Conservation (phyloP, 2,113 vertebrate genomes). For the Calyptomena viridis region DNA sequence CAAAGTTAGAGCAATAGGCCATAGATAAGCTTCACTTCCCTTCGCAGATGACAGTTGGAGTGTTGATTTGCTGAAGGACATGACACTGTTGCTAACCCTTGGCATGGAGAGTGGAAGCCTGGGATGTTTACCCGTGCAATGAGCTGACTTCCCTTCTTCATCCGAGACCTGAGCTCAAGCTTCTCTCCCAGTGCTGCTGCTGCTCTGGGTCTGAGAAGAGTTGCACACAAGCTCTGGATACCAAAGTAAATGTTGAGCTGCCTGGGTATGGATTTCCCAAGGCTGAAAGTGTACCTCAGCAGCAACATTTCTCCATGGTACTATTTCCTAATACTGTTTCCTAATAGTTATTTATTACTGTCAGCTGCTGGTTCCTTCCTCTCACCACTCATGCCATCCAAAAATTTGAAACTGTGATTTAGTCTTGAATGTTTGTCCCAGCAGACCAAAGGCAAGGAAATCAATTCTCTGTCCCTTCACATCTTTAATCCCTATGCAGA, state of each 20-base stretch:
- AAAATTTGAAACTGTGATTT: background rate
- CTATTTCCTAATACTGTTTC: conserved; percentile 41
- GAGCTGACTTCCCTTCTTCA: background rate
- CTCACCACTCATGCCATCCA: background rate
- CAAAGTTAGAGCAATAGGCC: background rate
- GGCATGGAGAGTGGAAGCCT: background rate
- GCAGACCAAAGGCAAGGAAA: background rate
- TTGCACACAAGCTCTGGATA: background rate
- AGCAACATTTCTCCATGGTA: background rate
- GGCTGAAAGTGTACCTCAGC: background rate
- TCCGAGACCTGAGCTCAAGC: fast-evolving
- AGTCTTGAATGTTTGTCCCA: background rate
- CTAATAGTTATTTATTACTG: conserved; percentile 42
- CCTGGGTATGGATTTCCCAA: background rate
- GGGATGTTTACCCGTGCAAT: background rate
- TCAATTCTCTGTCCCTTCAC: background rate
- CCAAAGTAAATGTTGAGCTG: background rate
- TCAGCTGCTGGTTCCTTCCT: conserved; percentile 25
- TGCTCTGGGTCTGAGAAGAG: background rate
- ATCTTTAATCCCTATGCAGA: background rate
- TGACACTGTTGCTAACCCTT: background rate
- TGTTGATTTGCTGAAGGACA: background rate
- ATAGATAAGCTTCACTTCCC: background rate
- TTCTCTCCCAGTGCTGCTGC: background rate
- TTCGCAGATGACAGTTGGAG: background rate